These are phyloP conservation scores for Panagrolaimus sp. DNA, from an alignment of 1,140 invertebrate species.

Conservation along the genomic window DNA sequence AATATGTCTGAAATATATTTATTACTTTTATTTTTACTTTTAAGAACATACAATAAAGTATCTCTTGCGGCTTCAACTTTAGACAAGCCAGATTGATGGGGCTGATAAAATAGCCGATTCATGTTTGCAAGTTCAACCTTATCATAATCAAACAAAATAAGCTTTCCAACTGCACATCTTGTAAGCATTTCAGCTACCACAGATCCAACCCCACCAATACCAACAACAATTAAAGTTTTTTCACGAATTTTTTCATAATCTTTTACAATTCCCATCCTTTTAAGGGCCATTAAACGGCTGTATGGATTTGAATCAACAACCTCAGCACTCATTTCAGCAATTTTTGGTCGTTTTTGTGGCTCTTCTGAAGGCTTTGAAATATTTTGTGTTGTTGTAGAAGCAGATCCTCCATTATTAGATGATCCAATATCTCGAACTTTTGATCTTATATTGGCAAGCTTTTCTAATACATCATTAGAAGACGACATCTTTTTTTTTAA, in stretches of 20 bases:
- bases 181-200: conserved; percentile 97
- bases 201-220: conserved; percentile 94
- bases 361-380: neutral
- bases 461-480: neutral
- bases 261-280: conserved; percentile 96
- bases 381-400: neutral
- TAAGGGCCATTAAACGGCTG: conserved; percentile 94
- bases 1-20: conserved; percentile 67
- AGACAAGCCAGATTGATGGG: conserved; percentile 87
- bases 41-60: conserved; percentile 66
- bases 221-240: conserved; percentile 84
- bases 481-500: too few species aligned
- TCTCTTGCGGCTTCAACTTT: conserved; percentile 90
- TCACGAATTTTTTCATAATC: conserved; percentile 92
- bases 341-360: conserved; percentile 32
- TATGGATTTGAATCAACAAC: conserved; percentile 99
- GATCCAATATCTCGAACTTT: neutral
- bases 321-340: conserved; percentile 72
- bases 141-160: conserved; percentile 85
- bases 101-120: conserved; percentile 97
- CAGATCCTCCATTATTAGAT: neutral
- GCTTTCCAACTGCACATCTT: conserved; percentile 94
- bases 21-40: too few species aligned
- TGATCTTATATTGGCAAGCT: neutral
- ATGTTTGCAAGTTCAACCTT: conserved; percentile 99